Conservation (phyloP, 1,140 invertebrate species). For the Stegodyphus dumicola region DNA sequence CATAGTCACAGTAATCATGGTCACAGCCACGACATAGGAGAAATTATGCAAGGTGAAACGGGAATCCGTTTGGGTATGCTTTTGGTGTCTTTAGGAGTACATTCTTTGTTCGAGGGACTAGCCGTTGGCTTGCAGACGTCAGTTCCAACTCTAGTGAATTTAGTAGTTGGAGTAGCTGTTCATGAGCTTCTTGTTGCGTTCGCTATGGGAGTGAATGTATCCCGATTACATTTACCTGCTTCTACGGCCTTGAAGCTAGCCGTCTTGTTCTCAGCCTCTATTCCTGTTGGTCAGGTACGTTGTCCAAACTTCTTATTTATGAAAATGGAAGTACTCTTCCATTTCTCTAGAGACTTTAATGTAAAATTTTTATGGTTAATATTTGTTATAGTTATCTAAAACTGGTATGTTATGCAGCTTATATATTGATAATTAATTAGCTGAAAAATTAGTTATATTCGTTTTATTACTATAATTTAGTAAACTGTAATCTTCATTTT, state of each 20-base stretch:
- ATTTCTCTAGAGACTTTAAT: no score
- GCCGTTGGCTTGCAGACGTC: slow-evolving; percentile 67
- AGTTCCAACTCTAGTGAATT: slow-evolving; percentile 63
- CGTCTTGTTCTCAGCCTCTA: slow-evolving; percentile 65
- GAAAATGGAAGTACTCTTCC: no score
- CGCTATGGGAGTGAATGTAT: slow-evolving; percentile 67
- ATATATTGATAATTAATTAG: no score
- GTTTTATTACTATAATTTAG: no score
- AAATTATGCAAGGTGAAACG: slow-evolving; percentile 65
- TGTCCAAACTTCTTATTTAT: no score
- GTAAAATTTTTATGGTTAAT: no score
- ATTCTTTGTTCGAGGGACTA: slow-evolving; percentile 68
- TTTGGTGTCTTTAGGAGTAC: slow-evolving; percentile 66
- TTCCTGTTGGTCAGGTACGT: slow-evolving; percentile 66
- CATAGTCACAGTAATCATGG: slow-evolving; percentile 46
- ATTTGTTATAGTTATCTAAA: no score
- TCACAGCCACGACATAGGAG: slow-evolving; percentile 45
- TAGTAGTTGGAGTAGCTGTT: slow-evolving; percentile 66
- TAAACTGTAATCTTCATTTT: no score
- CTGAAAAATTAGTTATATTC: no score
- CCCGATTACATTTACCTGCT: slow-evolving; percentile 63
- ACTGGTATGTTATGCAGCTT: no score
- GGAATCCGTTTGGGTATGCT: slow-evolving; percentile 65
- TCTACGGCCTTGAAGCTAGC: slow-evolving; percentile 62
- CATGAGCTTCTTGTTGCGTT: slow-evolving; percentile 68